Conservation (phyloP, 2,113 vertebrate species). For the Mesocricetus auratus region DNA sequence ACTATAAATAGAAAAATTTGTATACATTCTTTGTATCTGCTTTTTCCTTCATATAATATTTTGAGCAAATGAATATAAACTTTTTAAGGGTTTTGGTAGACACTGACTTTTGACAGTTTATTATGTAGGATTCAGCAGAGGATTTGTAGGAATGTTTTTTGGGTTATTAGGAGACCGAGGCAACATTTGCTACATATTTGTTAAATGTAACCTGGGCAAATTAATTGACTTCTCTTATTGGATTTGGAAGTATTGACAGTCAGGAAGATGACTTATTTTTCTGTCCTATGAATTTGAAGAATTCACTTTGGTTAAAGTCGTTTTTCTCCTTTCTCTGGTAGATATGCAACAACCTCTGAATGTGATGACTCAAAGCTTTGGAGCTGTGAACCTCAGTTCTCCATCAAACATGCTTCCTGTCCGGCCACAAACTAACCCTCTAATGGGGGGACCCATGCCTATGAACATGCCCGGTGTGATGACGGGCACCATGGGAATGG, state of each 20-base stretch:
- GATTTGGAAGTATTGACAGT: background rate
- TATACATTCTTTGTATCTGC: constrained; percentile 39
- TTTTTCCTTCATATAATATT: constrained; percentile 30
- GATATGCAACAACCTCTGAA: constrained; percentile 91
- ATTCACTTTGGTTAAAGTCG: background rate
- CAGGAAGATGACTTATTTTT: constrained; percentile 21
- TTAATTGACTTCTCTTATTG: constrained; percentile 38
- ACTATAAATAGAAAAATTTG: constrained; percentile 37
- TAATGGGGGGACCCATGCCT: constrained; percentile 90
- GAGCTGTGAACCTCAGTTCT: constrained; percentile 92
- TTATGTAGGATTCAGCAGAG: constrained; percentile 3
- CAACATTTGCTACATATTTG: background rate
- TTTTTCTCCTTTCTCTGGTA: constrained; percentile 79
- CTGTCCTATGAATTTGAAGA: background rate
- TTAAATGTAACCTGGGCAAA: background rate
- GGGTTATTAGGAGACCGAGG: background rate
- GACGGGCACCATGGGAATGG: constrained; percentile 92
- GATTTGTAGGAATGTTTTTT: constrained; percentile 50
- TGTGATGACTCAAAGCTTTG: constrained; percentile 94
- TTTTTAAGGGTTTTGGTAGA: constrained; percentile 39
- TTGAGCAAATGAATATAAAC: constrained; percentile 34
- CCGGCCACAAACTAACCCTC: constrained; percentile 86
- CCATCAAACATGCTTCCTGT: constrained; percentile 88
- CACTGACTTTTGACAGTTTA: constrained; percentile 18
- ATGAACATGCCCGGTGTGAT: constrained; percentile 91